Evolutionary conservation across 2,888 invertebrate genomes (phyloP).

Genomic region (Graphium colonna): DNA sequence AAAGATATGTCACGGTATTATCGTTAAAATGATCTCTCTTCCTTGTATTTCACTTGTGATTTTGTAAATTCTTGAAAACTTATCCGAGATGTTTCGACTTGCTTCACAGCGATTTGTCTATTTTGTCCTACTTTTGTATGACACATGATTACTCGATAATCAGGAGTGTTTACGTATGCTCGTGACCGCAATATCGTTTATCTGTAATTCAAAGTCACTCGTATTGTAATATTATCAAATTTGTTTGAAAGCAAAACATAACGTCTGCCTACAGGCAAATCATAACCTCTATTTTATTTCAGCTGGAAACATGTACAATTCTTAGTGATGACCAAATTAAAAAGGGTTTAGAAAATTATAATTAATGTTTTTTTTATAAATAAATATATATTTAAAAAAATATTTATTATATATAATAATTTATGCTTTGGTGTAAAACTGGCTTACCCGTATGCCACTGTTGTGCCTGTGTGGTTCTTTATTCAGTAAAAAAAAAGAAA

Average conservation of each 20-base stretch:
- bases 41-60: background rate
- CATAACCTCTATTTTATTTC: background rate
- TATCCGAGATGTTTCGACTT: background rate
- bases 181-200: conserved; percentile 12
- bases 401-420: too few species aligned
- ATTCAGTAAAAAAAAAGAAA: too few species aligned
- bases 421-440: too few species aligned
- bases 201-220: conserved; percentile 18
- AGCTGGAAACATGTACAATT: too few species aligned
- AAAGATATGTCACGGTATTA: background rate
- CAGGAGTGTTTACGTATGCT: conserved; percentile 14
- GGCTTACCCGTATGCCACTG: too few species aligned
- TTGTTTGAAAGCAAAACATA: conserved; percentile 19
- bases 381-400: too few species aligned
- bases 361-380: too few species aligned
- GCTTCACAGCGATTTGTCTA: background rate
- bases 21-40: background rate
- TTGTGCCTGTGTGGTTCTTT: too few species aligned
- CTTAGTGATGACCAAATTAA: too few species aligned
- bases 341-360: too few species aligned
- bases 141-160: conserved; percentile 20
- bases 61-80: background rate
- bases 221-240: conserved; percentile 15
- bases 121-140: conserved; percentile 13
- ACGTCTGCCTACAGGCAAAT: conserved; percentile 27